Evolutionary conservation across 2,113 vertebrate genomes (phyloP).

Genomic region (Cyprinodon variegatus): DNA sequence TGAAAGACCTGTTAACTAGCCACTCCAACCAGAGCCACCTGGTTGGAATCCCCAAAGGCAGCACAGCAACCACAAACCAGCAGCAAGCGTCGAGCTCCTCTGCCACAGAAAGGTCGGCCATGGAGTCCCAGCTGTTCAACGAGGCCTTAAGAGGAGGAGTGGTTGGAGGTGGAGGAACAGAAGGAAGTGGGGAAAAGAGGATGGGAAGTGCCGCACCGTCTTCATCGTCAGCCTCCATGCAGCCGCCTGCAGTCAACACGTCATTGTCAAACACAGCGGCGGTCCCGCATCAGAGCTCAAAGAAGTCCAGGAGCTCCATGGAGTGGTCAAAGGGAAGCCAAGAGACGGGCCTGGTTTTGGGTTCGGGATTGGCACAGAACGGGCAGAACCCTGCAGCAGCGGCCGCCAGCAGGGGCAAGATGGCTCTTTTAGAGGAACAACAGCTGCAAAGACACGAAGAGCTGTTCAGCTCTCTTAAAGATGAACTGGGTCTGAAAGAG

Average conservation of each 20-base stretch:
- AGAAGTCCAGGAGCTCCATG: conserved; percentile 83
- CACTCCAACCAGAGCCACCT: conserved; percentile 97
- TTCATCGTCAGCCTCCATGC: conserved; percentile 74
- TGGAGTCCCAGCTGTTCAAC: conserved; percentile 81
- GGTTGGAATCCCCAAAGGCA: conserved; percentile 92
- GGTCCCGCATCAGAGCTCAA: conserved; percentile 82
- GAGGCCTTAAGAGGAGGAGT: conserved; percentile 68
- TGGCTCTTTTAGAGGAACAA: conserved; percentile 81
- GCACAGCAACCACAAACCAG: conserved; percentile 72
- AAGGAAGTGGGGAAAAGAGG: conserved; percentile 50
- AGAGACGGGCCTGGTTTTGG: conserved; percentile 63
- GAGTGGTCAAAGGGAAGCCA: conserved; percentile 86
- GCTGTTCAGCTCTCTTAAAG: conserved; percentile 85
- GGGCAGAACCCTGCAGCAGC: conserved; percentile 64
- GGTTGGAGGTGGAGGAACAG: conserved; percentile 32
- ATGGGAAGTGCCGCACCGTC: conserved; percentile 45
- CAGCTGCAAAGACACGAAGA: conserved; percentile 85
- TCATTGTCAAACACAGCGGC: conserved; percentile 28
- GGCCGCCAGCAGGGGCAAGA: conserved; percentile 81
- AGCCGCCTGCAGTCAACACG: conserved; percentile 69
- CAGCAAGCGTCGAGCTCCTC: conserved; percentile 83
- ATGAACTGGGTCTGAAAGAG: conserved; percentile 86
- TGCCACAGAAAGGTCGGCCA: conserved; percentile 63
- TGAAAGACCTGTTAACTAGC: conserved; percentile 94
- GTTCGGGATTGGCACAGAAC: conserved; percentile 77